Percentiles rank a stretch among this genome's conserved stretches.
Evolutionary conservation across 2,113 vertebrate genomes (phyloP).

Genomic region (Eolophus roseicapilla): DNA sequence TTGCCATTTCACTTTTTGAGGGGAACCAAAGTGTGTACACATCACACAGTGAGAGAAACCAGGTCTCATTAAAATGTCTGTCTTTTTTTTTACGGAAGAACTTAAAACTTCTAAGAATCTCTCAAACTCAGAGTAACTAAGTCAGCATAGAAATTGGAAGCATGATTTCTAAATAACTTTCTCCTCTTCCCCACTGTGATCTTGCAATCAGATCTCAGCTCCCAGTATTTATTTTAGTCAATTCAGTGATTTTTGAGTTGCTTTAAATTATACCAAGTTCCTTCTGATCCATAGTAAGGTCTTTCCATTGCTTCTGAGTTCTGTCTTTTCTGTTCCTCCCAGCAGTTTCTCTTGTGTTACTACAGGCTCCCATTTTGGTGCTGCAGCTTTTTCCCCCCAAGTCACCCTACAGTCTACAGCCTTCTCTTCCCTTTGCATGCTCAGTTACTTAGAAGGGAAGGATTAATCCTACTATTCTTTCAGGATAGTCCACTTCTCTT

Average conservation of each 20-base stretch:
- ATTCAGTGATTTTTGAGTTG: background rate
- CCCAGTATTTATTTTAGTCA: background rate
- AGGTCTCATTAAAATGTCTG: background rate
- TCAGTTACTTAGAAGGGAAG: background rate
- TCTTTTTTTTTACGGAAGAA: background rate
- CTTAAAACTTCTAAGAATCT: background rate
- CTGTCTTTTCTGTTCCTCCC: background rate
- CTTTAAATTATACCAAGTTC: background rate
- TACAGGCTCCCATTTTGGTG: background rate
- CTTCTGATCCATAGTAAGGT: background rate
- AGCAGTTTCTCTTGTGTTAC: background rate
- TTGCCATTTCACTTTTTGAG: background rate
- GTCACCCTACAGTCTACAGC: background rate
- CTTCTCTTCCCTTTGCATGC: background rate
- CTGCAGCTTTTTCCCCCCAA: background rate
- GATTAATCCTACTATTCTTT: background rate
- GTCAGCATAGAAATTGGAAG: background rate
- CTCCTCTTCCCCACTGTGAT: background rate
- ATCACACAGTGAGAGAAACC: background rate
- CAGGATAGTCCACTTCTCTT: background rate
- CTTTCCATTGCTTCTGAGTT: background rate
- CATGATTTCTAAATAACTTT: background rate
- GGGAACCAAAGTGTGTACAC: background rate
- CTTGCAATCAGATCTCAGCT: background rate
- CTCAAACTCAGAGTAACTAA: background rate